Evolutionary conservation across 2,888 invertebrate species (phyloP).

Genomic region (Entomobrya multifasciata): DNA sequence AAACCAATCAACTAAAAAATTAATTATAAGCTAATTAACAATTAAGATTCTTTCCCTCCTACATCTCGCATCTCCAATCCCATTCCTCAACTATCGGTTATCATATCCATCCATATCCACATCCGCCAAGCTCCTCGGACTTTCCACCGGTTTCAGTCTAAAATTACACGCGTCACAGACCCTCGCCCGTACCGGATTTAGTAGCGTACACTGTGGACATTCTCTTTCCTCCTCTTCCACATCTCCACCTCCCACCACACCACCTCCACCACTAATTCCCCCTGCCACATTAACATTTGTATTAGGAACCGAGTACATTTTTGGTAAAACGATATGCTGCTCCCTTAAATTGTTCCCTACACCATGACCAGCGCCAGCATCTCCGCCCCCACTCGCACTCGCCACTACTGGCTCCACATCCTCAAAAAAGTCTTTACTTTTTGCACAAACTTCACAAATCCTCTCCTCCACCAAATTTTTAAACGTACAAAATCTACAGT

Average conservation of each 20-base stretch:
- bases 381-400: not conserved
- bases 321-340: slow-evolving; percentile 13
- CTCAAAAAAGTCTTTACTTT: slow-evolving; percentile 72
- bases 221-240: slow-evolving; percentile 29
- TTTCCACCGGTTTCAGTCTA: slow-evolving; percentile 54
- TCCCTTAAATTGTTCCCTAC: no score
- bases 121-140: slow-evolving; percentile 20
- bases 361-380: no score
- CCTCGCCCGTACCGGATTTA: slow-evolving; percentile 46
- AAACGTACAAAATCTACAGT: slow-evolving; percentile 73
- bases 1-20: no score
- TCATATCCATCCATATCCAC: not conserved
- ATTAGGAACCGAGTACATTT: slow-evolving; percentile 11
- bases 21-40: no score
- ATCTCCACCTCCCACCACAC: not conserved
- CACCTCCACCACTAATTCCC: not conserved
- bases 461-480: slow-evolving; percentile 54
- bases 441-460: slow-evolving; percentile 74
- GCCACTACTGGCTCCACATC: not conserved
- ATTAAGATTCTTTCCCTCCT: no score
- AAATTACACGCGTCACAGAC: slow-evolving; percentile 68
- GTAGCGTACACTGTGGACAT: slow-evolving; percentile 71
- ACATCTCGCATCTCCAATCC: no score
- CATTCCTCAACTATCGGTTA: slow-evolving; percentile 43
- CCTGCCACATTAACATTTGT: not conserved